Evolutionary conservation across 2,113 vertebrate species (phyloP), one percentile per base, ranked within the genome.

Genomic region (Ginglymostoma cirratum): DNA sequence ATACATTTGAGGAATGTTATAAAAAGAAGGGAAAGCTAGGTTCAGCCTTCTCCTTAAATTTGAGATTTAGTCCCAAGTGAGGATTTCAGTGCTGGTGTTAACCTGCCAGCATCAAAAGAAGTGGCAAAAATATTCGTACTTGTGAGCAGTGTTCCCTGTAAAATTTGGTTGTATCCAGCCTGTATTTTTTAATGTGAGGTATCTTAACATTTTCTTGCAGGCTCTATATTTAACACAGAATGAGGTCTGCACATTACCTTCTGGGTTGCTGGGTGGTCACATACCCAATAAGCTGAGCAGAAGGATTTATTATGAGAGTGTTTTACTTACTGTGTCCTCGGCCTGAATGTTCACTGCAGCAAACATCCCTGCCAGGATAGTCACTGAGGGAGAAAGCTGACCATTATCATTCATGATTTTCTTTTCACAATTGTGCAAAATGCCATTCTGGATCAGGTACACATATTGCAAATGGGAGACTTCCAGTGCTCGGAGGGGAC

Each of bases 1-100:
- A 95, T 72, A 95, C 12, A 48, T 48, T 95, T 72, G 23, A 95
- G 93, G 38, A 95, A 95, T 95, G 65, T 95, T 30, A 17, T 42
- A 23, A 66, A 38, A n/a, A 93, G 38, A 67, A 23, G n/a, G 55
- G 38, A 95, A 95, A 95, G 70, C 19, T 34, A 95, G 45, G 69
- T 30, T 34, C 94, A 30, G 42, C 30, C 67, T 34, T 52, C 42
- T 30, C 24, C 42, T 52, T 76, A 95, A 95, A 72, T 34, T 52
- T 95, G 69, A 76, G 67, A 30, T 30, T 23, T 19, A 34, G 8
- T 66, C 42, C 42, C 17, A 69, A 27, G 66, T 69, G 65, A 94
- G 65, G n/a, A 69, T 48, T 72, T 95, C 27, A 72, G 21, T 30
- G 27, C 21, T 72, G 42, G 69, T 93, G 38, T 95, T 52, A 95